These are phyloP conservation scores for Drosophila truncata DNA, from an alignment of 1,140 invertebrate genomes.

Conservation along the genomic window DNA sequence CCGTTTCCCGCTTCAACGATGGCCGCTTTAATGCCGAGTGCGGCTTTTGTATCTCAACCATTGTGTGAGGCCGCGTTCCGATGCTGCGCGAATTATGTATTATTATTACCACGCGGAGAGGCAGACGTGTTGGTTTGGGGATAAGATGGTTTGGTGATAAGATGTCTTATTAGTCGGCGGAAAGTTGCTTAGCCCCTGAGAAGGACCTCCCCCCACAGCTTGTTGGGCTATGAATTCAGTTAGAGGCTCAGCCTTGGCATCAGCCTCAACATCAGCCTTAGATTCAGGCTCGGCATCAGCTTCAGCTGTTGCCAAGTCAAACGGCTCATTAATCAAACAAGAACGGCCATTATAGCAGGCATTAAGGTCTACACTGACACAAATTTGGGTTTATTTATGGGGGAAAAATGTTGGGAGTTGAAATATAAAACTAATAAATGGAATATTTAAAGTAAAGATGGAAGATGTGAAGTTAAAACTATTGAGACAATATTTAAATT, in stretches of 20 bases:
- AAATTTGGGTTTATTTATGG: slow-evolving; percentile 4
- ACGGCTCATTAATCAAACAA: slow-evolving; percentile 75
- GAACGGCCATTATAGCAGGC: slow-evolving; percentile 53
- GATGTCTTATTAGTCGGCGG: slow-evolving; percentile 60
- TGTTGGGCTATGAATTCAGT: slow-evolving; percentile 5
- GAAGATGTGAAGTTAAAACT: not conserved
- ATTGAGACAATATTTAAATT: not conserved
- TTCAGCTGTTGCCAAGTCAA: slow-evolving; percentile 52
- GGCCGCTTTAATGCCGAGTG: slow-evolving; percentile 80
- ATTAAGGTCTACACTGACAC: slow-evolving; percentile 42
- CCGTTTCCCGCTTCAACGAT: slow-evolving; percentile 83
- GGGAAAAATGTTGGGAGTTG: not conserved
- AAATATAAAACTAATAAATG: not conserved
- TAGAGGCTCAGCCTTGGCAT: not conserved
- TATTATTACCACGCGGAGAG: slow-evolving; percentile 6
- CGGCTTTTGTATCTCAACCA: slow-evolving; percentile 85
- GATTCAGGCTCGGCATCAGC: not conserved
- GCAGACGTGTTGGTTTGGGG: not conserved
- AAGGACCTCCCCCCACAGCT: not conserved
- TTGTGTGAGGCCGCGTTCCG: slow-evolving; percentile 26
- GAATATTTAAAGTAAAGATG: not conserved
- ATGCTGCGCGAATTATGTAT: slow-evolving; percentile 35
- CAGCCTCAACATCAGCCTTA: not conserved
- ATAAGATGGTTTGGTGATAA: slow-evolving; percentile 21
- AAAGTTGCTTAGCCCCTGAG: slow-evolving; percentile 38